Evolutionary conservation across 2,797 vertebrate species (phyloP), one percentile per base, ranked within the genome.

Genomic region (Simalia tracyae): DNA sequence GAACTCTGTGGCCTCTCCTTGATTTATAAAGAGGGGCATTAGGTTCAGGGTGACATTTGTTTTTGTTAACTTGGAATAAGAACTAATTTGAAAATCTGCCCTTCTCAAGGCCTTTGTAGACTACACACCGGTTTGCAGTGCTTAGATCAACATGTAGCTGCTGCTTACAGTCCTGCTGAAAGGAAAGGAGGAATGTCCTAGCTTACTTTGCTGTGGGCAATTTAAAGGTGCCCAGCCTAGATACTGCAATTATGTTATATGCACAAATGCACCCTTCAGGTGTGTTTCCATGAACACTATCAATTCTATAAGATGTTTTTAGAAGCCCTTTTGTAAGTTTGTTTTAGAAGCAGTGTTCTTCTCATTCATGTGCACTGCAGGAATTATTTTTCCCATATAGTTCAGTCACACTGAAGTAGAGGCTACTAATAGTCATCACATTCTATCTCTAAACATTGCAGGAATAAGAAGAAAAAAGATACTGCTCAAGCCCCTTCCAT

Each of bases 91-190:
- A 56, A 90, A 84, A 88, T 61, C 42, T 72, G 68, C 85, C 50
- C 50, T n/a, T 60, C 72, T 61, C 85, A 91, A 14, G 9, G 26
- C 42, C 84, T 92, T 90, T 95, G 94, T 59, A 42, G 85, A 87
- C 24, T 81, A 87, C 68, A 84, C 31, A 50, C 46, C 89, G 2
- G 3, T 64, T 64, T 54, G 89, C 59, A 89, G 46, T 54, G 17
- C 54, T 88, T 68, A 56, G 66, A 17, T 76, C 87, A 87, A 92
- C 50, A 42, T 10, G 12, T 87, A 68, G 54, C 87, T 64, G 28
- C 22, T 10, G 42, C 72, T 91, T 24, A 31, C 15, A 42, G 22
- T 54, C 11, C 0, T 36, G 36, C 36, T 36, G 56, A 50, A 85
- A 85, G 56, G 36, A 85, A 86, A 24, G 26, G n/a, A 85, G 15